Conservation (phyloP, 1,140 invertebrate species). For the Phymorhynchus buccinoides region DNA sequence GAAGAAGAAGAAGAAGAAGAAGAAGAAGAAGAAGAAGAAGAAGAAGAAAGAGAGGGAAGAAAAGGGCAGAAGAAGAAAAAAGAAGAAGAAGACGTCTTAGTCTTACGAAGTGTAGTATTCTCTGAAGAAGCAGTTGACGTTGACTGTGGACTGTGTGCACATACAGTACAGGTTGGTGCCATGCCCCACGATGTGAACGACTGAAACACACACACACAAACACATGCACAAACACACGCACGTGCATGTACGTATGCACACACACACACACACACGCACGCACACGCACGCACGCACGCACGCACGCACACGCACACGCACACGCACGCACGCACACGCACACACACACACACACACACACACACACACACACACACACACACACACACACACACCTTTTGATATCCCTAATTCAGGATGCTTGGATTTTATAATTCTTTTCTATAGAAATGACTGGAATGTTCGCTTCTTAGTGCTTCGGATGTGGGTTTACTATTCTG, state of each 20-base stretch:
- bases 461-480: too few species aligned
- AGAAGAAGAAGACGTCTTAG: not conserved
- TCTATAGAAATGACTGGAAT: too few species aligned
- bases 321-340: not conserved
- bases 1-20: not conserved
- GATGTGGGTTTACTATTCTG: too few species aligned
- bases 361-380: not conserved
- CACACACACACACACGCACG: not conserved
- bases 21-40: not conserved
- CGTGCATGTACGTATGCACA: not conserved
- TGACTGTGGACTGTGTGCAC: slow-evolving; percentile 90
- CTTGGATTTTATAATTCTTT: too few species aligned
- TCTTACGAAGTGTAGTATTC: slow-evolving; percentile 75
- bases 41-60: not conserved
- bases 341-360: not conserved
- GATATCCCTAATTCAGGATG: too few species aligned
- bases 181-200: slow-evolving; percentile 89
- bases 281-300: not conserved
- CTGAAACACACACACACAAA: not conserved
- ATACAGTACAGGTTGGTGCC: slow-evolving; percentile 99
- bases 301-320: not conserved
- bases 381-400: not conserved
- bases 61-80: not conserved
- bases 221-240: not conserved
- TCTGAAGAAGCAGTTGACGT: slow-evolving; percentile 78